Evolutionary conservation across 1,140 invertebrate genomes (phyloP).

Genomic region (Aphaenogaster rudis): DNA sequence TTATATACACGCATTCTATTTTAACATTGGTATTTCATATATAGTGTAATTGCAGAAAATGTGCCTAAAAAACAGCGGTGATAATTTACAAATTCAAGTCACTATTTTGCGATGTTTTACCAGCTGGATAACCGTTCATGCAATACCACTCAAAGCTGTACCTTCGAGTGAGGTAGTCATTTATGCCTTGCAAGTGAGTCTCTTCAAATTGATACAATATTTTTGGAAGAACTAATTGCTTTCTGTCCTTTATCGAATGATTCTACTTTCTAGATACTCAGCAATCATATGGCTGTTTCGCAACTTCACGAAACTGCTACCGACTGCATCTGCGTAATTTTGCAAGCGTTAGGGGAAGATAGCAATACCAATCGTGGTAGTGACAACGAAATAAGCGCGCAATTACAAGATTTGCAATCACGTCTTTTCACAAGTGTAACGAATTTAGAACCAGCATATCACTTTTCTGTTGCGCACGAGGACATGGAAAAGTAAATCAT

Average conservation of each 20-base stretch:
- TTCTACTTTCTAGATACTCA: conserved; percentile 86
- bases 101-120: conserved; percentile 93
- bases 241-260: conserved; percentile 23
- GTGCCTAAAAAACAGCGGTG: conserved; percentile 89
- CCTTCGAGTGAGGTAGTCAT: conserved; percentile 90
- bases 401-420: conserved; percentile 88
- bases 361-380: conserved; percentile 87
- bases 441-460: conserved; percentile 94
- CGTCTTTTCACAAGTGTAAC: conserved; percentile 93
- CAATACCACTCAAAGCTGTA: conserved; percentile 90
- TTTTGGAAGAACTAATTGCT: conserved; percentile 47
- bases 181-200: conserved; percentile 89
- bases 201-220: neutral
- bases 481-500: conserved; percentile 92
- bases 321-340: conserved; percentile 95
- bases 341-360: conserved; percentile 93
- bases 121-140: conserved; percentile 92
- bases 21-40: conserved; percentile 51
- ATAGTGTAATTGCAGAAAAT: conserved; percentile 87
- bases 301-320: conserved; percentile 96
- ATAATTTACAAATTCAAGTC: conserved; percentile 87
- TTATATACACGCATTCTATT: neutral
- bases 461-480: conserved; percentile 96
- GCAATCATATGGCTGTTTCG: conserved; percentile 89
- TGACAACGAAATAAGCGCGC: conserved; percentile 88